Conservation (phyloP, 2,113 vertebrate genomes). For the Prinia subflava region DNA sequence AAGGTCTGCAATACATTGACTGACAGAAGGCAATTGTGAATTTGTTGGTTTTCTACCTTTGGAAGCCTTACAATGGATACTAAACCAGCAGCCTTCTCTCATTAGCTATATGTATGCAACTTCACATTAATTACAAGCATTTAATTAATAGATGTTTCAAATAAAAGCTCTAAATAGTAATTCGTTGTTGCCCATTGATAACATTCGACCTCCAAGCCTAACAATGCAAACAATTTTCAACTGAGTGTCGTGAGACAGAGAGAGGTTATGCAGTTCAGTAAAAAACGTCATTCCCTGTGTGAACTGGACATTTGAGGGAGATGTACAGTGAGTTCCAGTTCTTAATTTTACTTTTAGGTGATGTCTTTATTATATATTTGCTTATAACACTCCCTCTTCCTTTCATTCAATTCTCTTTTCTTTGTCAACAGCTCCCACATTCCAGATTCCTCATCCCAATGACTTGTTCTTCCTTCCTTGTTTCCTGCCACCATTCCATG, state of each 20-base stretch:
- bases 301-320: not conserved
- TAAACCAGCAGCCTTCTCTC: not conserved
- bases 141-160: not conserved
- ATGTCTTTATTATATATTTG: not conserved
- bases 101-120: not conserved
- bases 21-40: not conserved
- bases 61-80: not conserved
- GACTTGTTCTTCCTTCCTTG: not conserved
- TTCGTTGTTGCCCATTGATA: not conserved
- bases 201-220: not conserved
- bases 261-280: not conserved
- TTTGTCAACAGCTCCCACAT: not conserved
- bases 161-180: not conserved
- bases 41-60: not conserved
- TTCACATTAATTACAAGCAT: not conserved
- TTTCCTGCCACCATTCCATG: not conserved
- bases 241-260: not conserved
- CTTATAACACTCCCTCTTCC: not conserved
- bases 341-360: not conserved
- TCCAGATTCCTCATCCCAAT: not conserved
- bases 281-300: not conserved
- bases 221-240: not conserved
- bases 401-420: not conserved
- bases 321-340: not conserved
- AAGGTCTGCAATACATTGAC: not conserved